Evolutionary conservation across 2,888 invertebrate genomes (phyloP), one percentile per base, ranked within the genome.

Genomic region (Nomada hirtipes): DNA sequence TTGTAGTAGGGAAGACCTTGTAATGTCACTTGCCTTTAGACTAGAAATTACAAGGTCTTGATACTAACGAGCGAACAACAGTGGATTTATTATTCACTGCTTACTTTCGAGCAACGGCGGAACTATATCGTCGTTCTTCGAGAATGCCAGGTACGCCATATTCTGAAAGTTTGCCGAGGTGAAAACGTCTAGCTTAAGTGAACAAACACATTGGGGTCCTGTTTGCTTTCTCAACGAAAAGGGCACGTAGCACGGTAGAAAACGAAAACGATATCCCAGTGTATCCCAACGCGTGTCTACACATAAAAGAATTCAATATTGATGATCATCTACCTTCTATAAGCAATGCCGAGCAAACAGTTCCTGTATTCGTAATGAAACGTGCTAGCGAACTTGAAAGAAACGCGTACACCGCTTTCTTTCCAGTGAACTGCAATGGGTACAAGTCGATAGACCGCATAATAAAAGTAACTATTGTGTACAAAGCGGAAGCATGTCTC

Each of bases 271-370:
- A 72, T 65, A 82, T 75, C 57, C 57, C 55, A 61, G 71, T 63
- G 59, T 59, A 57, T 75, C 36, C 42, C 42, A 7, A 73, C 29
- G 69, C 59, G 52, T 75, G 76, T 64, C 79, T 70, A 63, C 67
- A 72, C 72, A 60, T 57, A 78, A 71, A 76, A 65, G 72, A 83
- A 86, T 85, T 71, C 85, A 87, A 83, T 85, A 85, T 85, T 84
- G 82, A 87, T 78, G 85, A 75, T 81, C 78, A 79, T 70, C 70
- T 76, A 76, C 59, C 75, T 63, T 76, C 69, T 75, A 80, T 80
- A 78, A 77, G 72, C 75, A 70, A 83, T 73, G 79, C 57, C 52
- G 47, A 55, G n/a, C 69, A 75, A 47, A 70, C 72, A 70, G 80
- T 79, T 70, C 70, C 57, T 80, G 55, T 80, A 75, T 76, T 79